Percentiles rank a stretch among this genome's conserved stretches.
Conservation (phyloP, 2,888 invertebrate genomes). For the Melieria omissa region DNA sequence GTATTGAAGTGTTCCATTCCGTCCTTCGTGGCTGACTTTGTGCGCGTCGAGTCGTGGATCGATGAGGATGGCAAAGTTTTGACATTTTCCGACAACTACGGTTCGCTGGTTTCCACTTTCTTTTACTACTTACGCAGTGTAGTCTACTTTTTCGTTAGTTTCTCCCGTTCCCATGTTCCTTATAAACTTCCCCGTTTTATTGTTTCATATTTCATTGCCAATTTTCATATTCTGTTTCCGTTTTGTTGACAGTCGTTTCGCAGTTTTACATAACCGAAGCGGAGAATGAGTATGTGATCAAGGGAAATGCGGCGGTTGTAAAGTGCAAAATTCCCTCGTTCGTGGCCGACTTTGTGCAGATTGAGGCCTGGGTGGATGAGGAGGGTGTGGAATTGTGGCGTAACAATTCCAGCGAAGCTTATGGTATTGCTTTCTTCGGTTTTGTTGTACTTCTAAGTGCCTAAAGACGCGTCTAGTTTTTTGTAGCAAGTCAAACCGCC, state of each 20-base stretch:
- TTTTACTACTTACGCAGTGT: background rate
- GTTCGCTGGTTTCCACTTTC: slow-evolving; percentile 49
- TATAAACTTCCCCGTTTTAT: slow-evolving; percentile 20
- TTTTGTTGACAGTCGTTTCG: slow-evolving; percentile 78
- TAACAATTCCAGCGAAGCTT: slow-evolving; percentile 57
- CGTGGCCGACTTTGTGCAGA: slow-evolving; percentile 90
- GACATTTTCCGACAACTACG: slow-evolving; percentile 62
- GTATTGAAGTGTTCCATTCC: slow-evolving; percentile 80
- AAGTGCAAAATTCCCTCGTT: slow-evolving; percentile 95
- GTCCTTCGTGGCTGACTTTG: slow-evolving; percentile 80
- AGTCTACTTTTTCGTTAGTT: too few species aligned
- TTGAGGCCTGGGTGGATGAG: slow-evolving; percentile 86
- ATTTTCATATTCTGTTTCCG: background rate
- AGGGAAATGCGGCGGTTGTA: slow-evolving; percentile 90
- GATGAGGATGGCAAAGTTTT: slow-evolving; percentile 69
- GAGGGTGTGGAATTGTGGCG: slow-evolving; percentile 72
- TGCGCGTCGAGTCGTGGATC: slow-evolving; percentile 77
- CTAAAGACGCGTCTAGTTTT: background rate
- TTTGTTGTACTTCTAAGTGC: background rate
- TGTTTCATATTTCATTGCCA: slow-evolving; percentile 42
- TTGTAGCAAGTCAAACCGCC: background rate
- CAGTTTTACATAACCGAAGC: slow-evolving; percentile 91
- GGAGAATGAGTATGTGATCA: slow-evolving; percentile 93
- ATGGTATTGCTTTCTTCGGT: slow-evolving; percentile 53
- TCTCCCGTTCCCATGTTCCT: too few species aligned